A percentile compares a stretch with the other conserved stretches of the same genome.
Evolutionary conservation across 2,113 vertebrate genomes (phyloP).

Genomic region (Strix uralensis): DNA sequence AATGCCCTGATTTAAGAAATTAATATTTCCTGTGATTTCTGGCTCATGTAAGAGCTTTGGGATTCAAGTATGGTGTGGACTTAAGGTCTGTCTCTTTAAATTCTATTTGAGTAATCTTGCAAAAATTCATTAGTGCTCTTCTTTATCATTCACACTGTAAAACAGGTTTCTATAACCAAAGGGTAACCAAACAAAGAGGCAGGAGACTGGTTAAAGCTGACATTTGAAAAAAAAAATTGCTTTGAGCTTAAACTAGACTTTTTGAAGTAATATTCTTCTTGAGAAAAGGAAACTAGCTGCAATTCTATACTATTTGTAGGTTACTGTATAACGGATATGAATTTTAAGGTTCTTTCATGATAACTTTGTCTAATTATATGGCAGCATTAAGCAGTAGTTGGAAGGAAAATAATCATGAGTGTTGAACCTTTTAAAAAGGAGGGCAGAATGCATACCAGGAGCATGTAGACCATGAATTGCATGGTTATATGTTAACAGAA

Average conservation of each 20-base stretch:
- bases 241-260: not conserved
- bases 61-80: not conserved
- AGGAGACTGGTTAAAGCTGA: not conserved
- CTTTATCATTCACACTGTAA: not conserved
- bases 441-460: not conserved
- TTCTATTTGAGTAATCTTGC: not conserved
- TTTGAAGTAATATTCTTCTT: not conserved
- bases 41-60: not conserved
- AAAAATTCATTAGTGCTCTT: not conserved
- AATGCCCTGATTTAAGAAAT: not conserved
- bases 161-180: not conserved
- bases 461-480: accelerated
- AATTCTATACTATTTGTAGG: not conserved
- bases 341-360: not conserved
- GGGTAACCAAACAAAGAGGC: not conserved
- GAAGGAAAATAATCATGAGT: not conserved
- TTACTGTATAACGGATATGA: not conserved
- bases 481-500: not conserved
- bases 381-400: not conserved
- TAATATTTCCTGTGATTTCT: not conserved
- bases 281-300: not conserved
- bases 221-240: not conserved
- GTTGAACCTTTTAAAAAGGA: not conserved
- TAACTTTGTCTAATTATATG: not conserved
- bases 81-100: not conserved